Evolutionary conservation across 2,113 vertebrate genomes (phyloP), one percentile per base, ranked within the genome.

Genomic region (Nematolebias whitei): DNA sequence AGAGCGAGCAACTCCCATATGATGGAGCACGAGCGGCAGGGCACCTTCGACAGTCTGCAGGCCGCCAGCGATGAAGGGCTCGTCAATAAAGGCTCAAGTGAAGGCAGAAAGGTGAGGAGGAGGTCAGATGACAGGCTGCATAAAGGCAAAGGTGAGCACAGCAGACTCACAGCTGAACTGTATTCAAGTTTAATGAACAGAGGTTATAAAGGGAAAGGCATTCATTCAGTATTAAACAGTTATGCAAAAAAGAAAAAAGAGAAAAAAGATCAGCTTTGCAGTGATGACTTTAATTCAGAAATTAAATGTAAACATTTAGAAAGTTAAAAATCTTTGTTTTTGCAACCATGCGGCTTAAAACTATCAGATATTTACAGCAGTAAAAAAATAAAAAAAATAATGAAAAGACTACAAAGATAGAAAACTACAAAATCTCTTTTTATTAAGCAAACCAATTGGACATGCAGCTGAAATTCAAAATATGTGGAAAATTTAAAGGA

Each of bases 41-140:
- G 87, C 71, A 93, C 92, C 0, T 94, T 93, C 43, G 92, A 94
- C 85, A 95, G 94, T 63, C 87, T 93, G 71, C 89, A 92, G 1
- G 91, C 88, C 0, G 90, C 89, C 79, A 94, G 92, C 0, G 92
- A 96, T 24, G 94, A 95, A 0, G 86, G 88, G 2, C 90, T 91
- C 71, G 85, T 94, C 2, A 93, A 91, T 29, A 85, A 85, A 8
- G 89, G 92, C 1, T 85, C 85, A 2, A 89, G 78, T 38, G 90
- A 81, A 0, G 83, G 91, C 9, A 79, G 74, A 50, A 90, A 86
- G 73, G 78, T 83, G 57, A 63, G 75, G 3, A 79, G 88, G 11
- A 88, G 84, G 68, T 79, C 82, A 57, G 92, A 94, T 8, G 74
- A 91, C 12, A 83, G 80, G 69, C 38, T 63, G 1, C 67, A 78